phyloP scores from a whole-genome alignment of 2,113 vertebrate species.

The Excalfactoria chinensis region DNA sequence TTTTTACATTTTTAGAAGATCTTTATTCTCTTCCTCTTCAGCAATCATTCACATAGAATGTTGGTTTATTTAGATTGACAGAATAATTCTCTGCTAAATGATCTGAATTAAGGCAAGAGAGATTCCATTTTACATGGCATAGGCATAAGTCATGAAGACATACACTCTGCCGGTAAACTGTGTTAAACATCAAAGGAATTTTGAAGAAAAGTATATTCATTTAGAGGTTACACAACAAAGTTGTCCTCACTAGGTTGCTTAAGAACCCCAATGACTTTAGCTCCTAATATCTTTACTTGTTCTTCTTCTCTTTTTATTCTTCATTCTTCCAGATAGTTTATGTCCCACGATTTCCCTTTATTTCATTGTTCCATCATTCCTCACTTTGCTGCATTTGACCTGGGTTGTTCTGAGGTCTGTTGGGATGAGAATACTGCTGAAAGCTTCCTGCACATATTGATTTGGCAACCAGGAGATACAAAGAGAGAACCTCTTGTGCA shows the following conservation, averaged over 20 bases:
- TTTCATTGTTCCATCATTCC: not conserved
- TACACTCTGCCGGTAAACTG: not conserved
- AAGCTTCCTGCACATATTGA: not conserved
- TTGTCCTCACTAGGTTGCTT: not conserved
- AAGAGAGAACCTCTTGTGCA: not conserved
- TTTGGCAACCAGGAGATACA: not conserved
- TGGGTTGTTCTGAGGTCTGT: not conserved
- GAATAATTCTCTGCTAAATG: not conserved
- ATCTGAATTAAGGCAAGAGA: not conserved
- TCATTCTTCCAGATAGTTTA: not conserved
- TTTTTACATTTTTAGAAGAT: not conserved
- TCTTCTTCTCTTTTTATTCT: not conserved
- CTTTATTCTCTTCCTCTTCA: not conserved
- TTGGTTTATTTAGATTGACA: not conserved
- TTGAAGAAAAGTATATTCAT: not conserved
- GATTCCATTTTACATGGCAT: not conserved
- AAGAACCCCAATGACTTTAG: not conserved
- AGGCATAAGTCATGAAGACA: not conserved
- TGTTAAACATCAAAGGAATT: not conserved
- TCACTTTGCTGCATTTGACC: not conserved
- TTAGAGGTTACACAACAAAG: not conserved
- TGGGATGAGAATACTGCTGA: not conserved
- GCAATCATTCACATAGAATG: not conserved
- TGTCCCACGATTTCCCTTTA: not conserved
- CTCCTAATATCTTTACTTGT: not conserved